Evolutionary conservation across 2,888 invertebrate species (phyloP), one percentile per base, ranked within the genome.

Genomic region (Monopis laevigella): DNA sequence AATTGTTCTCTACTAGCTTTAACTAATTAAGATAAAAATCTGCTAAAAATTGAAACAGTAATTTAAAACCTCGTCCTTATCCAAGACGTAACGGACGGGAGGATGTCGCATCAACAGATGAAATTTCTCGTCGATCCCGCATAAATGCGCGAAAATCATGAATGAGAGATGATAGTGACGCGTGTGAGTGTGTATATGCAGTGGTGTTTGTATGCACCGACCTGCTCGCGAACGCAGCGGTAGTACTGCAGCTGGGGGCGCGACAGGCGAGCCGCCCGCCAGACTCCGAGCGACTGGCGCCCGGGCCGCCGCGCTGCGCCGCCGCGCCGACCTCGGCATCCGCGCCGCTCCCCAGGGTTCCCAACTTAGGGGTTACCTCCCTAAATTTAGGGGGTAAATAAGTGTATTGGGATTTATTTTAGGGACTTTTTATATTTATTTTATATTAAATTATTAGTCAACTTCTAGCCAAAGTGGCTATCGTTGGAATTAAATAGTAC

Each of bases 241-340:
- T 12, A 14, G 12, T 13, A 13, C 13, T 13, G 13, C 13, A 12
- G 6, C n/a, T 32, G 32, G 17, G 32, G 8, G 24, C 24, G 24
- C 5, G 54, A 56, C 68, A 70, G 72, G 64, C 66, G 67, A 64
- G 68, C 64, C 69, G 66, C 63, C 63, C 69, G 75, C 74, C 65
- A 65, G 65, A 56, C 62, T 59, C 59, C 59, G 72, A 73, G 73
- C 75, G 67, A 77, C 77, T 77, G 75, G 64, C 73, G 75, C 71
- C 74, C 74, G 71, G 73, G 73, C 64, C 67, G 65, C 43, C 38
- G 44, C 61, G 63, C 62, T 64, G 59, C 62, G 62, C 56, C 61
- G 59, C 61, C 38, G 21, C 26, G 11, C 50, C 54, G 59, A 61
- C 63, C 54, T 56, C 56, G 51, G 55, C 48, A 49, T 50, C 53